Base-by-base conservation (phyloP, 2,888 invertebrate species). In the Hydropsyche betteni region DNA sequence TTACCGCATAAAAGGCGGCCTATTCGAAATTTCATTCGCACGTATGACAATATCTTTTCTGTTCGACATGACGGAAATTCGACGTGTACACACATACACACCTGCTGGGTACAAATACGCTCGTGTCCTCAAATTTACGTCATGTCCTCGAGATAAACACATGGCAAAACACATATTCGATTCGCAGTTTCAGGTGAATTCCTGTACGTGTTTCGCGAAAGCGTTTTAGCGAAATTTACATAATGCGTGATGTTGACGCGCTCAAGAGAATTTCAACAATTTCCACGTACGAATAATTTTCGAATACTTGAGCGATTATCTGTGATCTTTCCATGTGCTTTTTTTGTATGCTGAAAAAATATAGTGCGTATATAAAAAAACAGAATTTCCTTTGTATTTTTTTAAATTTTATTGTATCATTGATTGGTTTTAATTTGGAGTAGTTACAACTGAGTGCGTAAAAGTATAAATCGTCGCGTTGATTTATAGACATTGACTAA, bases 191-290 rank as follows among this genome's bases (percentile, higher is more conserved):
- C 58, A 58, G 58, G 58, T 58, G 24, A 58, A 58, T 58, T 58
- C 58, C 58, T 14, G 24, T 58, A 58, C 58, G 58, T 58, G 58
- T 24, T 10, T 44, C 24, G 58, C 5, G 16, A 24, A 58, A 58
- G 58, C 58, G 58, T 58, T 58, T 58, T 58, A 58, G 58, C 58
- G 58, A 58, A 44, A 58, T 58, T 58, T 58, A 58, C 58, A 58
- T 58, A 58, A 58, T 58, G 24, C 58, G 24, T 58, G 16, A 58
- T 24, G 44, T 24, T 58, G 24, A 24, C 58, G 58, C 58, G 16
- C 58, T 58, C 24, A 24, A n/a, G 14, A 53, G 58, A 58, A 58
- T 58, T 58, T 58, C 58, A 16, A 58, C 58, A 58, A 58, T 58
- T 58, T 24, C 16, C 58, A 58, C 58, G 16, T 58, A 24, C 24